A percentile compares a stretch with the other conserved stretches of the same genome.
Conservation (phyloP, 2,113 vertebrate genomes). For the Actenoides lindsayi region DNA sequence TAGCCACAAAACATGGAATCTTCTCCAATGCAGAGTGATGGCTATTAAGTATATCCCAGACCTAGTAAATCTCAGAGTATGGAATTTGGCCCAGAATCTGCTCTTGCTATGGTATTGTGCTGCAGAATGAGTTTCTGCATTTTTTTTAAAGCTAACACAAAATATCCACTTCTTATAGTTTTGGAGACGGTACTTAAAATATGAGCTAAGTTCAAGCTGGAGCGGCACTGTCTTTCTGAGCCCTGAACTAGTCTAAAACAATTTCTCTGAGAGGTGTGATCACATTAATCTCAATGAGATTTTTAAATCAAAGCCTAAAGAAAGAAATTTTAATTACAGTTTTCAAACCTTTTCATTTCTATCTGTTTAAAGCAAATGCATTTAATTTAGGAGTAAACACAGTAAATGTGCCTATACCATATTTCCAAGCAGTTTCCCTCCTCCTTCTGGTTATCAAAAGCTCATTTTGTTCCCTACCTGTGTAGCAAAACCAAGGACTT, state of each 20-base stretch:
- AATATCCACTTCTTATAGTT: slow-evolving; percentile 10
- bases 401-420: neutral
- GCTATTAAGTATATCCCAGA: neutral
- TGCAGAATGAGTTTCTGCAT: neutral
- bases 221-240: neutral
- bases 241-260: slow-evolving; percentile 4
- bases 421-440: neutral
- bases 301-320: slow-evolving; percentile 14
- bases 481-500: neutral
- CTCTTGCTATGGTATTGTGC: neutral
- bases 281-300: neutral
- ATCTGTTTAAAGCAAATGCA: neutral
- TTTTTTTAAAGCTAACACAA: slow-evolving; percentile 34
- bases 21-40: neutral
- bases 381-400: neutral
- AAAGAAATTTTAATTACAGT: neutral
- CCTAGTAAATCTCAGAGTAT: neutral
- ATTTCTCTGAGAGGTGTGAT: neutral
- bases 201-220: slow-evolving; percentile 24
- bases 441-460: neutral
- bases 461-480: neutral
- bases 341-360: neutral
- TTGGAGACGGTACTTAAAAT: neutral
- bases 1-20: neutral
- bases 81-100: slow-evolving; percentile 27